Base-by-base conservation (phyloP, 2,113 vertebrate genomes). In the Ornithorhynchus anatinus region DNA sequence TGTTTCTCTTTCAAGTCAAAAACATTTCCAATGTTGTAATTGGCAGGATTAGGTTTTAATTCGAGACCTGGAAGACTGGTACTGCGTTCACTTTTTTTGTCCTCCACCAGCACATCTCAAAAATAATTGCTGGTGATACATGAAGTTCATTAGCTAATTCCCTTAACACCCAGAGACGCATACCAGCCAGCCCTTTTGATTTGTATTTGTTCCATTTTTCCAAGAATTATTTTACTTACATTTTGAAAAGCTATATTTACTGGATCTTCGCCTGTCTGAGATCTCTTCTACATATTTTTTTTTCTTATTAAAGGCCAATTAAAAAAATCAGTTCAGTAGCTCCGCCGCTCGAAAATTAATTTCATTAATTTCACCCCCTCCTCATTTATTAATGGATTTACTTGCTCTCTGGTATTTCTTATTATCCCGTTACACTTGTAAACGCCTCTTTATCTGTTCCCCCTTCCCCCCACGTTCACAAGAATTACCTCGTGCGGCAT, bases 51-150 rank as follows among this genome's bases (percentile, higher is more conserved):
- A 27, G 17, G 22, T 11, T 38, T 27, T 33, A 64, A 53, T 39
- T 65, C 44, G 2, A 1, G 22, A 52, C 64, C 72, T 45, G 74
- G 57, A 77, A 70, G 72, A 72, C 0, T 45, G 15, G n/a, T 40
- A 65, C 57, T 45, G 39, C 8, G 57, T 47, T 76, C 5, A 2
- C 29, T 42, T 65, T 67, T 42, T 60, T 53, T 68, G 20, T 72
- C 19, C 77, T 61, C 80, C 59, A 48, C 10, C 27, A 67, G 37
- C 27, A 75, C 50, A 38, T 75, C 56, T 71, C 2, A 25, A 20
- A 77, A 35, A 35, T 67, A 75, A 79, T 63, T 79, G 25, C 42
- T 25, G 58, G 12, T 67, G 47, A 40, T 37, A 59, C 56, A 81
- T 25, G 0, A 71, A 2, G 40, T 50, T 80, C 1, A 1, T 33